Percentiles rank a stretch among this genome's conserved stretches.
Conservation (phyloP, 2,113 vertebrate genomes). For the Psittacula cyanocephala region DNA sequence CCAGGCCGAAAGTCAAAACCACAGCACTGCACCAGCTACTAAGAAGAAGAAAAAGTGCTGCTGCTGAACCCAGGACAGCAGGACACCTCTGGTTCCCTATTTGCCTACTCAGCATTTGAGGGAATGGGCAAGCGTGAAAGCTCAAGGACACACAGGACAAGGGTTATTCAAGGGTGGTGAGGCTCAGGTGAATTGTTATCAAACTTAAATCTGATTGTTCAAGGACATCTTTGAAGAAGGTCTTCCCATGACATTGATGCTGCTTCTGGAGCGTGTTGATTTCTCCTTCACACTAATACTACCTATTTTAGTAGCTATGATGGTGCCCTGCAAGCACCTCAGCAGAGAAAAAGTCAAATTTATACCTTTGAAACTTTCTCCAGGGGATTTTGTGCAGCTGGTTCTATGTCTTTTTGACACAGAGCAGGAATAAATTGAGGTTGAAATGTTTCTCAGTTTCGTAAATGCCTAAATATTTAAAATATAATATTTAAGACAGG, state of each 20-base stretch:
- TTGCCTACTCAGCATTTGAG: neutral
- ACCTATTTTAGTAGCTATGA: neutral
- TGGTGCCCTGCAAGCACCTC: neutral
- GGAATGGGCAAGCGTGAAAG: neutral
- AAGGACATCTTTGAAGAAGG: neutral
- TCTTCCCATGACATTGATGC: neutral
- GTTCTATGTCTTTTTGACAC: constrained; percentile 44
- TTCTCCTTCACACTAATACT: neutral
- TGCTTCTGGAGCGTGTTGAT: neutral
- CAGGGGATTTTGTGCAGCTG: constrained; percentile 42
- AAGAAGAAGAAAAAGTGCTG: too few relatives aligned
- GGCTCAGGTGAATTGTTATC: neutral
- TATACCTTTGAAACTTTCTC: constrained; percentile 33
- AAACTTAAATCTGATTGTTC: neutral
- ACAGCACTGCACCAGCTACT: too few relatives aligned
- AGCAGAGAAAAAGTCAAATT: constrained; percentile 39
- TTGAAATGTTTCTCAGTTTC: constrained; percentile 31
- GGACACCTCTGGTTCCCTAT: neutral
- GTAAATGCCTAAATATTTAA: constrained; percentile 57
- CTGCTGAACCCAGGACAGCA: too few relatives aligned
- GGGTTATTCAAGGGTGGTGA: neutral
- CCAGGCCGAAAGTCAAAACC: too few relatives aligned
- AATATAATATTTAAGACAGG: constrained; percentile 26
- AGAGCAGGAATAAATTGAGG: constrained; percentile 34
- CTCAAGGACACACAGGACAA: neutral